Evolutionary conservation across 2,113 vertebrate genomes (phyloP).

Genomic region (Chrysemys picta): DNA sequence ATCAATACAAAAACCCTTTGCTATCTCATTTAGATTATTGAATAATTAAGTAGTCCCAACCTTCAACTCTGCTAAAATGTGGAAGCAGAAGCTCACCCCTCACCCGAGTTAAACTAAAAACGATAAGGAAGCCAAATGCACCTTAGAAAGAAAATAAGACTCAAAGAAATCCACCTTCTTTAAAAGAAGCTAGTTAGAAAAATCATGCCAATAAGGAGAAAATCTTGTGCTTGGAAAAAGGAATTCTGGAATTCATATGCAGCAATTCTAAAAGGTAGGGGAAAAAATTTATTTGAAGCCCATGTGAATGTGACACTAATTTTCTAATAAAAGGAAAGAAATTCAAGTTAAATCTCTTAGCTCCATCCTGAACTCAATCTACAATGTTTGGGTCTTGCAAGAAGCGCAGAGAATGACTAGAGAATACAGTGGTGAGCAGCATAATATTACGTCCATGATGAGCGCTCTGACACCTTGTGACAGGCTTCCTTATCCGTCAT

Average conservation of each 20-base stretch:
- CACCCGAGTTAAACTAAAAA: conserved; percentile 11
- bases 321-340: not conserved
- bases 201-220: not conserved
- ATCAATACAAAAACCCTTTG: conserved; percentile 71
- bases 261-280: not conserved
- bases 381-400: not conserved
- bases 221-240: not conserved
- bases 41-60: conserved; percentile 64
- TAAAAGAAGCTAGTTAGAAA: not conserved
- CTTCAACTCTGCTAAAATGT: not conserved
- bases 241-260: not conserved
- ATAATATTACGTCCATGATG: fast-evolving
- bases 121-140: not conserved
- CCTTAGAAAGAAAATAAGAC: not conserved
- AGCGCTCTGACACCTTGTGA: not conserved
- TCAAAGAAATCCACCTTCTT: not conserved
- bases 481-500: not conserved
- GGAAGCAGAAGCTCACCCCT: not conserved
- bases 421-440: fast-evolving
- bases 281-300: not conserved
- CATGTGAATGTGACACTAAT: not conserved
- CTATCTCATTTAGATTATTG: conserved; percentile 74
- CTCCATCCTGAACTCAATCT: not conserved
- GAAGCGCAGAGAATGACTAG: not conserved
- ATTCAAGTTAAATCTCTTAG: not conserved